These are phyloP conservation scores for Arion vulgaris DNA, from an alignment of 1,140 invertebrate species.

Conservation along the genomic window DNA sequence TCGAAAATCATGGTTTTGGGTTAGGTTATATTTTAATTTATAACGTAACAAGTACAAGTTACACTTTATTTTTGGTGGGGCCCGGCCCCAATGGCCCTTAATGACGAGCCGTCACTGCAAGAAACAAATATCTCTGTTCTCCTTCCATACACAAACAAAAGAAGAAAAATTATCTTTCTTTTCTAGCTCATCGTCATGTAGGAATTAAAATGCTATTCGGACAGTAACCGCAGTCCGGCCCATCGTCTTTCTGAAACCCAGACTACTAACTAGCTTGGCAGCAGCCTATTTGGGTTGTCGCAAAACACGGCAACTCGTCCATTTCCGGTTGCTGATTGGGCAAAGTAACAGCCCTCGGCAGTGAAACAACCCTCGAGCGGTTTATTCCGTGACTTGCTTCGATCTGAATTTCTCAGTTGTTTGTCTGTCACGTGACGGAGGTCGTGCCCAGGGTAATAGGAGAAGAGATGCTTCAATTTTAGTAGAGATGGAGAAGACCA, in stretches of 20 bases:
- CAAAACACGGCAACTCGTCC: conserved; percentile 22
- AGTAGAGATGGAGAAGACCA: too few species aligned
- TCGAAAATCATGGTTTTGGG: too few species aligned
- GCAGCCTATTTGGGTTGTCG: conserved; percentile 25
- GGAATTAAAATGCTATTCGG: neutral
- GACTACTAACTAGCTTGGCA: neutral
- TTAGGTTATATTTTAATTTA: too few species aligned
- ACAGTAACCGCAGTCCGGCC: conserved; percentile 9
- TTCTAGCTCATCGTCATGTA: neutral
- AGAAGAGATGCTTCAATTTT: neutral
- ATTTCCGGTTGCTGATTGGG: conserved; percentile 26
- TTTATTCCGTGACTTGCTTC: neutral
- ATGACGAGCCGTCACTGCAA: too few species aligned
- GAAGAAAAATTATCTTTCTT: too few species aligned
- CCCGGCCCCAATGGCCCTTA: too few species aligned
- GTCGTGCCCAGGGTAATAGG: neutral
- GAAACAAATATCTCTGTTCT: too few species aligned
- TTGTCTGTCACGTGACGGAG: neutral
- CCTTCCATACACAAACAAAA: too few species aligned
- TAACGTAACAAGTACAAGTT: too few species aligned
- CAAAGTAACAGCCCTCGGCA: neutral
- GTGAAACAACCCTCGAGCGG: neutral
- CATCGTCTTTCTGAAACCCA: neutral
- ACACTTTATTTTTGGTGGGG: too few species aligned
- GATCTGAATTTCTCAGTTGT: neutral